Conservation (phyloP, 1,140 invertebrate genomes). For the Apis laboriosa region DNA sequence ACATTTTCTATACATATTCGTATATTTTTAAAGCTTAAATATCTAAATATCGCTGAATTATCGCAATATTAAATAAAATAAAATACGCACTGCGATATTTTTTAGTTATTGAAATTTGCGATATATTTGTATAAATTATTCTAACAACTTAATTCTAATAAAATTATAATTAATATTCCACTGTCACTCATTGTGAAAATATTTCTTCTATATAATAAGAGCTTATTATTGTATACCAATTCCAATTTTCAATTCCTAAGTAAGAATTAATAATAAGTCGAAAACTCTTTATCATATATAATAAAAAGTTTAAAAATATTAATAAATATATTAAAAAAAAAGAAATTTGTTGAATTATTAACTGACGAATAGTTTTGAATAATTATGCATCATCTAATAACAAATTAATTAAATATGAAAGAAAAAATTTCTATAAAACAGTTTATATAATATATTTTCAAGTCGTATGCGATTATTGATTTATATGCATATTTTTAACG, state of each 20-base stretch:
- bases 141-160: neutral
- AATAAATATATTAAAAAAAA: too few relatives aligned
- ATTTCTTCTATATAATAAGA: neutral
- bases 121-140: neutral
- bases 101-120: neutral
- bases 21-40: neutral
- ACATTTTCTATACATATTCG: neutral
- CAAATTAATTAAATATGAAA: neutral
- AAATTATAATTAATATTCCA: neutral
- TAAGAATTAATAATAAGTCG: neutral
- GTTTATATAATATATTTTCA: neutral
- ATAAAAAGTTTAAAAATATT: too few relatives aligned
- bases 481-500: neutral
- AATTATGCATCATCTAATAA: neutral
- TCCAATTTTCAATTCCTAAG: neutral
- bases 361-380: neutral
- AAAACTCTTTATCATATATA: neutral
- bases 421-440: neutral
- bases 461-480: neutral
- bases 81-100: slow-evolving; percentile 17
- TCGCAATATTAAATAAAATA: neutral
- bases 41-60: neutral
- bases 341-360: too few relatives aligned
- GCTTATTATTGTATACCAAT: too few relatives aligned
- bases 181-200: too few relatives aligned